Evolutionary conservation across 2,797 vertebrate genomes (phyloP).

Genomic region (Helarctos malayanus): DNA sequence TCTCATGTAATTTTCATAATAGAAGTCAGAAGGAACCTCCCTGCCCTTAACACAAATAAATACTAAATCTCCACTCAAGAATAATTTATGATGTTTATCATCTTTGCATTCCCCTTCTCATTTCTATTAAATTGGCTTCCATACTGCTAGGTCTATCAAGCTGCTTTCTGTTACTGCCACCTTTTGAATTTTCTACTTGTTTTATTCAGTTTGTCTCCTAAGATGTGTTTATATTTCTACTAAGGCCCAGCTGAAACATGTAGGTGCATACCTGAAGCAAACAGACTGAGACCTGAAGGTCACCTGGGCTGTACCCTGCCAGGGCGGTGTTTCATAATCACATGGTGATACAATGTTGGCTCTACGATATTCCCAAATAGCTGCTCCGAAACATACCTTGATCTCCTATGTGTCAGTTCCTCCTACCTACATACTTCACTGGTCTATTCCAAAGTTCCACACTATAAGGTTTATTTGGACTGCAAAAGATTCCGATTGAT

Average conservation of each 20-base stretch:
- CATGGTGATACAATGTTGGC: neutral
- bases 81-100: constrained; percentile 73
- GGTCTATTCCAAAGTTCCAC: neutral
- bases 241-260: neutral
- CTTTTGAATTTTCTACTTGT: constrained; percentile 74
- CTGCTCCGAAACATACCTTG: neutral
- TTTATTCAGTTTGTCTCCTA: constrained; percentile 76
- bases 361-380: neutral
- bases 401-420: neutral
- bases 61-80: constrained; percentile 63
- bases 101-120: constrained; percentile 67
- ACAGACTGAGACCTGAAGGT: neutral
- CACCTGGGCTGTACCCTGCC: neutral
- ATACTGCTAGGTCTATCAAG: constrained; percentile 60
- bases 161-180: constrained; percentile 68
- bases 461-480: neutral
- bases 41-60: constrained; percentile 68
- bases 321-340: neutral
- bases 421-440: neutral
- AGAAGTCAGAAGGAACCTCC: constrained; percentile 59
- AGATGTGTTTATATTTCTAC: neutral
- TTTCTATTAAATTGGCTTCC: neutral
- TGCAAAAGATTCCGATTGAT: neutral
- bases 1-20: constrained; percentile 23
- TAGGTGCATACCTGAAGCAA: neutral